Base-by-base conservation (phyloP, 2,113 vertebrate genomes). In the Dasyurus viverrinus region DNA sequence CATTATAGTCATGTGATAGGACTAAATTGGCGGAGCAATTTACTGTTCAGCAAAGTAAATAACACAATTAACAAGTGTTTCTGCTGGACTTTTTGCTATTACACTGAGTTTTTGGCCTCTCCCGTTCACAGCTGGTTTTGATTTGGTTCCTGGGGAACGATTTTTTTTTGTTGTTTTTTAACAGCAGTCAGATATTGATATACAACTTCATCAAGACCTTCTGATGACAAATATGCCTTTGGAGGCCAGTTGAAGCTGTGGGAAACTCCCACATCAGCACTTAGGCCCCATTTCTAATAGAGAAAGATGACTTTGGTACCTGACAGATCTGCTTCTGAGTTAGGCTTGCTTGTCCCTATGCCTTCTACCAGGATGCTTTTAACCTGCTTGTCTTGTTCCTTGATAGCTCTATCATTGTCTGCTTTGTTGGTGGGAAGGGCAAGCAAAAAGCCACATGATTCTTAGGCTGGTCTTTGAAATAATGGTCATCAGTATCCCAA, bases 181-280 rank as follows among this genome's bases (percentile, higher is more conserved):
- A 97, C 97, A 97, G 96, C 97, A 97, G 97, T 96, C 93, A 94
- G 98, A 96, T 98, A 96, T 98, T 98, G 98, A 96, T 96, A 96
- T 98, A 96, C 97, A 97, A 97, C 98, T 98, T 97, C 97, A 97
- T 97, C 96, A 97, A 97, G 95, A 96, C 97, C 89, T 97, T 95
- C 96, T 22, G 96, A 97, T 98, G 98, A 98, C 98, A 98, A 93
- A 57, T 97, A 90, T 94, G 97, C 98, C 98, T 97, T 96, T 94
- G 97, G 97, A 98, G 97, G 98, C 97, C 95, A 96, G 53, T 91
- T 96, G 98, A 91, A 98, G 97, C 98, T 99, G 98, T 99, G 99
- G 99, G 99, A 99, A 99, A 98, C 97, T 99, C 98, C 98, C 98
- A 90, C 97, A 98, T 98, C 98, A 98, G 98, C 98, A 97, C 95